phyloP scores from a whole-genome alignment of 2,888 invertebrate species.

The Aquatica leii region DNA sequence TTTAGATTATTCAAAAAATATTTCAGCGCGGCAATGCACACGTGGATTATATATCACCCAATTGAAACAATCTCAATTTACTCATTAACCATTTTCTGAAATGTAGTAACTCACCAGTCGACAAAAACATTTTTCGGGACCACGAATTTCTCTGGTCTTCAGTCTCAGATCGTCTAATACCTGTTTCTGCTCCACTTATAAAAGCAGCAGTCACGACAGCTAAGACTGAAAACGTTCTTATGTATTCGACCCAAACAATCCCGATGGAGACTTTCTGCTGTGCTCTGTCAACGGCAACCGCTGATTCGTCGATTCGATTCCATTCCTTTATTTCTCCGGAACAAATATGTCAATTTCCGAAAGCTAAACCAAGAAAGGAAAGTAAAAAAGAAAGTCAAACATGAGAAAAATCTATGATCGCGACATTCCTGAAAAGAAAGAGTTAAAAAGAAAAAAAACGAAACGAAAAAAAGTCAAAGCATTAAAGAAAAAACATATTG shows the following conservation, averaged over 20 bases:
- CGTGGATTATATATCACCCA: background rate
- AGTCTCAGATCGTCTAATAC: too few species aligned
- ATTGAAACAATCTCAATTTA: background rate
- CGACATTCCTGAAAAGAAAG: constrained; percentile 11
- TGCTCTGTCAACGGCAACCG: background rate
- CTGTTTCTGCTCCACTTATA: too few species aligned
- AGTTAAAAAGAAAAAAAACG: constrained; percentile 5
- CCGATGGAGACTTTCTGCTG: background rate
- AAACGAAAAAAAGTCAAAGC: constrained; percentile 8
- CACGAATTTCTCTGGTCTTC: too few species aligned
- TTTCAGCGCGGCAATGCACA: background rate
- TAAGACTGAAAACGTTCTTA: too few species aligned
- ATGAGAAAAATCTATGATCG: background rate
- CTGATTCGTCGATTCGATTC: background rate
- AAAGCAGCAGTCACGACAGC: background rate
- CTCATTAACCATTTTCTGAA: background rate
- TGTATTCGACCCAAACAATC: background rate
- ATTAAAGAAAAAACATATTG: constrained; percentile 1
- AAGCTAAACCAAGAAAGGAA: background rate
- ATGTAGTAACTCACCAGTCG: too few species aligned
- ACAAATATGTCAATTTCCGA: too few species aligned
- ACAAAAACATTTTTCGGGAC: too few species aligned
- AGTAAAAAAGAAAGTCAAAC: background rate
- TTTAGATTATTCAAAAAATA: too few species aligned
- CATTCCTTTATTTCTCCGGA: background rate